These are phyloP conservation scores for Sebastes trivittatus DNA, from an alignment of 2,797 vertebrate species.

Conservation along the genomic window DNA sequence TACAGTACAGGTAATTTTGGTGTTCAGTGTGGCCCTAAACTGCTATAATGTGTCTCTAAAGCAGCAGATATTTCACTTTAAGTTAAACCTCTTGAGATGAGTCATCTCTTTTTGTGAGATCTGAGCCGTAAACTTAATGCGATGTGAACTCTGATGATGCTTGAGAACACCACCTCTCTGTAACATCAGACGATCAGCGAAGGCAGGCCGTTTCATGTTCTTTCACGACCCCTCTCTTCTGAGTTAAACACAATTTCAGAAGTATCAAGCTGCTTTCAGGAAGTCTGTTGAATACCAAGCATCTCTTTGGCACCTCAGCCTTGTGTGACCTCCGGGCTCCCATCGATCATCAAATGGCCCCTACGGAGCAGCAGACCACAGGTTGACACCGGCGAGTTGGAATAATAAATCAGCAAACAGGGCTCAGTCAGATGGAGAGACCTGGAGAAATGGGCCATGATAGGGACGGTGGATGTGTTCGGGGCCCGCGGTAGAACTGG, in stretches of 20 bases:
- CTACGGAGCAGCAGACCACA: slow-evolving; percentile 33
- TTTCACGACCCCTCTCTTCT: background rate
- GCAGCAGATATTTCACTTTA: background rate
- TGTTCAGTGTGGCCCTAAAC: background rate
- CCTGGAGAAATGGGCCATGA: slow-evolving; percentile 34
- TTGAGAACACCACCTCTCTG: background rate
- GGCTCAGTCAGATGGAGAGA: slow-evolving; percentile 26
- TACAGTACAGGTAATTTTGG: background rate
- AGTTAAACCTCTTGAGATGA: background rate
- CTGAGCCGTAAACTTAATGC: background rate
- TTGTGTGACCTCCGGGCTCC: slow-evolving; percentile 49
- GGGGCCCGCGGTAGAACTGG: background rate
- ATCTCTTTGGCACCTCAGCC: slow-evolving; percentile 31
- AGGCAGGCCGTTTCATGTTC: background rate
- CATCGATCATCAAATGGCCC: slow-evolving; percentile 59
- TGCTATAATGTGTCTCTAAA: background rate
- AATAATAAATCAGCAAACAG: slow-evolving; percentile 51
- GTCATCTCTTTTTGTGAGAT: background rate
- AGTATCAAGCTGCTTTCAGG: slow-evolving; percentile 26
- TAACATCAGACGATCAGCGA: background rate
- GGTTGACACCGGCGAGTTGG: slow-evolving; percentile 34
- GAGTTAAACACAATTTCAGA: background rate
- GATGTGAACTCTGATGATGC: background rate
- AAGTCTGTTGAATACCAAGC: slow-evolving; percentile 57
- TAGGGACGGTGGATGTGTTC: background rate